phyloP scores from a whole-genome alignment of 2,888 invertebrate genomes.

The Drosophila glabriapex region DNA sequence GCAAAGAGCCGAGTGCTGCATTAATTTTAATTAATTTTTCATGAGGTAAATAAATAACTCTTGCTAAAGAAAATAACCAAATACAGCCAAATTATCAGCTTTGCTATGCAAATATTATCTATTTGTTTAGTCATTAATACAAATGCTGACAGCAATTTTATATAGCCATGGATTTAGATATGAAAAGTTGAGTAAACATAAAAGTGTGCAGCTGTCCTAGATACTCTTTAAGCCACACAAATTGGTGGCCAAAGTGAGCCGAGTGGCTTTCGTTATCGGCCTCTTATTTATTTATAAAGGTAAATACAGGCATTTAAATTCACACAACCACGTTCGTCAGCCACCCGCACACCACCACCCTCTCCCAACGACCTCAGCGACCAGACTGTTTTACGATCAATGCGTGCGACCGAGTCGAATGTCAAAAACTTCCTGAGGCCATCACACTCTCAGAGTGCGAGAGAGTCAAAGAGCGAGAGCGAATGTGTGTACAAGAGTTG shows the following conservation, averaged over 20 bases:
- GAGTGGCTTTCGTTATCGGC: slow-evolving; percentile 50
- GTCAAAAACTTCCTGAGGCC: slow-evolving; percentile 48
- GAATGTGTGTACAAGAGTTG: slow-evolving; percentile 11
- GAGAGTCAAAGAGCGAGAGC: background rate
- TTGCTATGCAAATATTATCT: slow-evolving; percentile 3
- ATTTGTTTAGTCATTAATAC: slow-evolving; percentile 19
- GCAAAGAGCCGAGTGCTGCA: slow-evolving; percentile 29
- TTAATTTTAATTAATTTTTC: slow-evolving; percentile 20
- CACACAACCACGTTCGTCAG: slow-evolving; percentile 16
- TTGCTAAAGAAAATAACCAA: background rate
- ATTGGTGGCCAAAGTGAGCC: slow-evolving; percentile 53
- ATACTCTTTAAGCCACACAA: slow-evolving; percentile 35
- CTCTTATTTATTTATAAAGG: slow-evolving; percentile 76
- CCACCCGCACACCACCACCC: background rate
- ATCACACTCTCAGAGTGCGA: slow-evolving; percentile 11
- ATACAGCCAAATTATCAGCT: background rate
- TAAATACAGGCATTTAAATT: slow-evolving; percentile 70
- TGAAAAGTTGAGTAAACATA: slow-evolving; percentile 57
- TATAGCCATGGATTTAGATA: slow-evolving; percentile 30
- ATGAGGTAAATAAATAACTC: background rate
- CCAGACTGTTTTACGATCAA: slow-evolving; percentile 16
- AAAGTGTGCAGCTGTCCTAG: slow-evolving; percentile 53
- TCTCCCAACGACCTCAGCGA: background rate
- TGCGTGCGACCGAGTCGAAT: slow-evolving; percentile 29
- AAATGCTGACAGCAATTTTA: slow-evolving; percentile 12